Conservation (phyloP, 2,797 vertebrate genomes). For the Nannoperca australis region DNA sequence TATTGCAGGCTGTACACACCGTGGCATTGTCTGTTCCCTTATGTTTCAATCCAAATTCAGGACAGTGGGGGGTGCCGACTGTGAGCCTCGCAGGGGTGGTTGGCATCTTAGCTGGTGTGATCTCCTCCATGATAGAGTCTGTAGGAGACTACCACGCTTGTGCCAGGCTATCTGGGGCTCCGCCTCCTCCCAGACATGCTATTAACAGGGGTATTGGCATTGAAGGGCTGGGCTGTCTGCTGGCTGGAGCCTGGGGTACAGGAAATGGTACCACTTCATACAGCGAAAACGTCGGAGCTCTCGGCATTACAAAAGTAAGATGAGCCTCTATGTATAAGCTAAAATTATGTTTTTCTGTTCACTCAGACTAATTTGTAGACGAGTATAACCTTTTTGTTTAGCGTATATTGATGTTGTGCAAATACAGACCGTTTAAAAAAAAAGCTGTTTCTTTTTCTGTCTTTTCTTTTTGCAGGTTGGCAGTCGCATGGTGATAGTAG, state of each 20-base stretch:
- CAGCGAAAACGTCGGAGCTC: conserved; percentile 94
- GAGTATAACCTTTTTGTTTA: not conserved
- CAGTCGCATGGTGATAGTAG: conserved; percentile 92
- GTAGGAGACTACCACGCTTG: conserved; percentile 97
- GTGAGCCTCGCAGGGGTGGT: conserved; percentile 94
- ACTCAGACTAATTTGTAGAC: not conserved
- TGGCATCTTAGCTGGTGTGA: conserved; percentile 94
- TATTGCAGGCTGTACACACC: not conserved
- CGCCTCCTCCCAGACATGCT: conserved; percentile 92
- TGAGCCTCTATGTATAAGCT: not conserved
- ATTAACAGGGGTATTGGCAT: conserved; percentile 94
- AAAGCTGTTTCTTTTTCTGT: not conserved
- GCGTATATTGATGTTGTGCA: not conserved
- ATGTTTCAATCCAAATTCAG: conserved; percentile 74
- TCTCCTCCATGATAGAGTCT: conserved; percentile 97
- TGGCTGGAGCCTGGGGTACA: conserved; percentile 96
- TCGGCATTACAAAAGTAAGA: conserved; percentile 95
- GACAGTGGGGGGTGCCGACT: conserved; percentile 95
- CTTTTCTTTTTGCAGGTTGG: conserved; percentile 88
- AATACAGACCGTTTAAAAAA: not conserved
- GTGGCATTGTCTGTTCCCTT: conserved; percentile 4
- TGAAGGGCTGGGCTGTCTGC: conserved; percentile 94
- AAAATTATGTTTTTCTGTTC: not conserved
- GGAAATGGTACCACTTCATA: conserved; percentile 97
- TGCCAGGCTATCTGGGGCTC: conserved; percentile 92